Evolutionary conservation across 2,797 vertebrate genomes (phyloP).

Genomic region (Myiotriccus ornatus): DNA sequence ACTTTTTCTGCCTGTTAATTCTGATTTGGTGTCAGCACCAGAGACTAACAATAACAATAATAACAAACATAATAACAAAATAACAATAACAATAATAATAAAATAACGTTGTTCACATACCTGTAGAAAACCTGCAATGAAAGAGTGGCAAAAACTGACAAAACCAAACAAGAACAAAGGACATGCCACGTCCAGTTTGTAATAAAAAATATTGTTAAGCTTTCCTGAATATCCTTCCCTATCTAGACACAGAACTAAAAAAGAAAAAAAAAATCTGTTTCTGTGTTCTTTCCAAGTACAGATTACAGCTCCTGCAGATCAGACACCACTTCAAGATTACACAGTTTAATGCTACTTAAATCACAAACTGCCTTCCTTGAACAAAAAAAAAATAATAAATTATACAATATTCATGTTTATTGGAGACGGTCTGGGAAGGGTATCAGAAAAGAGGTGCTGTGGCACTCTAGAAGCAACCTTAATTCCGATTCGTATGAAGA

Average conservation of each 20-base stretch:
- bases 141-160: not conserved
- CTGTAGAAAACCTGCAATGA: not conserved
- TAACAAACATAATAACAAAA: no score
- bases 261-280: not conserved
- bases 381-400: not conserved
- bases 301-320: not conserved
- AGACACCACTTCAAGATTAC: not conserved
- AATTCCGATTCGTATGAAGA: not conserved
- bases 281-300: not conserved
- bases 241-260: not conserved
- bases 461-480: not conserved
- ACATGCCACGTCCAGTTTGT: not conserved
- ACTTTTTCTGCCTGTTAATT: not conserved
- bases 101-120: not conserved
- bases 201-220: not conserved
- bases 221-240: not conserved
- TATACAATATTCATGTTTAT: not conserved
- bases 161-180: not conserved
- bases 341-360: not conserved
- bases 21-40: not conserved
- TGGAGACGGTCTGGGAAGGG: not conserved
- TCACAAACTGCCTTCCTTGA: not conserved
- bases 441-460: not conserved
- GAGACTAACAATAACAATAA: not conserved
- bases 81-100: no score